Percentiles rank a stretch among this genome's conserved stretches.
phyloP scores from a whole-genome alignment of 2,888 invertebrate species.

The Nemurella pictetii region DNA sequence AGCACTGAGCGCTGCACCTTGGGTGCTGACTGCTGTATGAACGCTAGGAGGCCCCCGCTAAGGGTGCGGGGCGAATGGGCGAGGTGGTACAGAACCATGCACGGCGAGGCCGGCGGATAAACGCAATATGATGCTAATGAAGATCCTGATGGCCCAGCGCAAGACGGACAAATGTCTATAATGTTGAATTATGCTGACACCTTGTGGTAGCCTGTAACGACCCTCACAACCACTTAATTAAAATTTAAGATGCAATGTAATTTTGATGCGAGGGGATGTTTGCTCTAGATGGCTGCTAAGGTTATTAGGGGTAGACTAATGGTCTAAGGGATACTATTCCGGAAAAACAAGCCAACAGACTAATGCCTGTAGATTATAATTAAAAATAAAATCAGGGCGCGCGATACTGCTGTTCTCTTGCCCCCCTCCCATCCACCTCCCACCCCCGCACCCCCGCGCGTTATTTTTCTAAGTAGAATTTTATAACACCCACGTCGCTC shows the following conservation, averaged over 20 bases:
- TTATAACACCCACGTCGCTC: not conserved
- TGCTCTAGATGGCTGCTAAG: conserved; percentile 1
- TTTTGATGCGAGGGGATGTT: conserved; percentile 17
- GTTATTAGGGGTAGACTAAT: conserved; percentile 24
- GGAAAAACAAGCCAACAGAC: conserved; percentile 24
- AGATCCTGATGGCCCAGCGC: not conserved
- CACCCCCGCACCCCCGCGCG: no score
- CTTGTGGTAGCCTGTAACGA: conserved; percentile 1
- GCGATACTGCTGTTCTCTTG: no score
- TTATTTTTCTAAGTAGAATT: not conserved
- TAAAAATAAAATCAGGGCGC: conserved; percentile 29
- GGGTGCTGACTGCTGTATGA: no score
- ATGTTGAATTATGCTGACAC: conserved; percentile 21
- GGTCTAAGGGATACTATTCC: not conserved
- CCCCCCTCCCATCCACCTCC: no score
- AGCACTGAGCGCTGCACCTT: no score
- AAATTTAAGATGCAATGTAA: conserved; percentile 38
- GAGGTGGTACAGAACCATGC: no score
- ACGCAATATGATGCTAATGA: not conserved
- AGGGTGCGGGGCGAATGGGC: no score
- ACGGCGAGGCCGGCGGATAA: not conserved
- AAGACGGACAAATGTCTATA: not conserved
- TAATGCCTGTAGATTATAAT: conserved; percentile 38
- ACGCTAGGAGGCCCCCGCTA: no score
- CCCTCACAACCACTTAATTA: conserved; percentile 34